These are phyloP conservation scores for Periplaneta americana DNA, from an alignment of 1,140 invertebrate genomes.

Conservation along the genomic window DNA sequence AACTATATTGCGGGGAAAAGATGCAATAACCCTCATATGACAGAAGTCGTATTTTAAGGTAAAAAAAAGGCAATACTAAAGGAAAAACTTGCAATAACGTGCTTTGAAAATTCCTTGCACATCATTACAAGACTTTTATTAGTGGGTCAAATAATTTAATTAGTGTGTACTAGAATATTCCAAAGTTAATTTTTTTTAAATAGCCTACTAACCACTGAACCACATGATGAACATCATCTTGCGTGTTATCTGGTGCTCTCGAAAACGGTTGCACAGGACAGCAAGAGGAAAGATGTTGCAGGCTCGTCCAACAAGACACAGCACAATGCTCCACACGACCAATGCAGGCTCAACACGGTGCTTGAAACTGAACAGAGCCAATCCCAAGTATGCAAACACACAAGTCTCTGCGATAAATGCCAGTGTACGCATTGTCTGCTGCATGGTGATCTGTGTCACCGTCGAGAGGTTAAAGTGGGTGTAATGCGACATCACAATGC, in stretches of 20 bases:
- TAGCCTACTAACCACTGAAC: constrained; percentile 61
- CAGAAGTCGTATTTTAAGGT: no score
- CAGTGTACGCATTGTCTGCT: constrained; percentile 96
- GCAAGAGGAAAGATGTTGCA: constrained; percentile 96
- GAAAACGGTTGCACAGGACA: constrained; percentile 89
- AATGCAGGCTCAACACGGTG: constrained; percentile 46
- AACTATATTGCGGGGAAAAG: no score
- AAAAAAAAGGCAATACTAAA: no score
- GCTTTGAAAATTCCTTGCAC: no score
- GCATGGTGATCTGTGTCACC: constrained; percentile 98
- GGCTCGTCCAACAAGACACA: constrained; percentile 89
- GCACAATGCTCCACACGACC: constrained; percentile 88
- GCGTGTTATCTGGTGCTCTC: constrained; percentile 95
- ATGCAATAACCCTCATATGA: no score
- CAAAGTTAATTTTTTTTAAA: no score
- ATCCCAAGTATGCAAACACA: constrained; percentile 97
- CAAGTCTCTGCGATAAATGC: constrained; percentile 98
- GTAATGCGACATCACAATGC: constrained; percentile 99
- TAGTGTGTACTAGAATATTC: no score
- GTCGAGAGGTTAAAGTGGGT: constrained; percentile 98
- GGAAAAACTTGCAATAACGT: no score
- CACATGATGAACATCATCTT: constrained; percentile 99
- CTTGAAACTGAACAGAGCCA: constrained; percentile 74
- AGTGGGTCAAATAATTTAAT: no score
- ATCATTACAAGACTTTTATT: no score